phyloP scores from a whole-genome alignment of 2,113 vertebrate species.

The Melanerpes formicivorus region DNA sequence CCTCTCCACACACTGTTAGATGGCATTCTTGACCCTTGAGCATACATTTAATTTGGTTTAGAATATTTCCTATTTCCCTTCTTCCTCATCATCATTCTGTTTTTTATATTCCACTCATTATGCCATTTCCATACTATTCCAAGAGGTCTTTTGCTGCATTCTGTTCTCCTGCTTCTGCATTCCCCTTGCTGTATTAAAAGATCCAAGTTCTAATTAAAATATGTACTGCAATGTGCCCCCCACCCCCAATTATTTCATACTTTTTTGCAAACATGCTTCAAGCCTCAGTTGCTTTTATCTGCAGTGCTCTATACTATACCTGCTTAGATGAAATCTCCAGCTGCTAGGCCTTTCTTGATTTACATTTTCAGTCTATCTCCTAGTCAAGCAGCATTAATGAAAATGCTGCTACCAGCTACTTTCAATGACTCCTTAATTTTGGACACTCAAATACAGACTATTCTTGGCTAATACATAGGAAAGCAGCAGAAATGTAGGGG shows the following conservation, averaged over 20 bases:
- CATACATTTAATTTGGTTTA: constrained; percentile 29
- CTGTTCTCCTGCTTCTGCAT: neutral
- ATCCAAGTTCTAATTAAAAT: neutral
- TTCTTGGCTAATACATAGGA: neutral
- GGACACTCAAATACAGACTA: neutral
- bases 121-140: neutral
- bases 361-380: neutral
- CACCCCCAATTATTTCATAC: neutral
- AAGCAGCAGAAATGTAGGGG: neutral
- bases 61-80: constrained; percentile 39
- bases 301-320: neutral
- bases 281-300: neutral
- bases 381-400: neutral
- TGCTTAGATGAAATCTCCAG: neutral
- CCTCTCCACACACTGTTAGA: constrained; percentile 15
- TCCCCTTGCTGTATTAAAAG: neutral
- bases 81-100: constrained; percentile 1
- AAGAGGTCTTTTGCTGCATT: neutral
- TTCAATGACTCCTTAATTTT: neutral
- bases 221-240: neutral
- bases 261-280: neutral
- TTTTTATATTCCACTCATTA: neutral
- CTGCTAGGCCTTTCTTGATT: neutral
- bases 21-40: constrained; percentile 33
- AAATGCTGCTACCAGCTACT: neutral